Conservation (phyloP, 2,888 invertebrate genomes). For the Eurytoma adleriae region DNA sequence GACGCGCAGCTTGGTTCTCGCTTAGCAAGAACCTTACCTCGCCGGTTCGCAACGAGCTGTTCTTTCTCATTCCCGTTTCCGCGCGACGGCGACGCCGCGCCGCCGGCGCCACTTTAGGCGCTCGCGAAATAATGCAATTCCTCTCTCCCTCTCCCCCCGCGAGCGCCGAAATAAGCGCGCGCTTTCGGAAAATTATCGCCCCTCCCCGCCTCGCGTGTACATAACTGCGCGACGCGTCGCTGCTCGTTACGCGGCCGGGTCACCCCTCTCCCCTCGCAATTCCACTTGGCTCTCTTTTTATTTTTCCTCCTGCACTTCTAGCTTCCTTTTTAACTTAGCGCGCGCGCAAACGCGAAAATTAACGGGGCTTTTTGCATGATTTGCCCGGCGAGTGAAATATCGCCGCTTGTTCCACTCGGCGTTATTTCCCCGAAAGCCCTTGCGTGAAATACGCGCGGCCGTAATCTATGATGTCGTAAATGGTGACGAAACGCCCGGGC, state of each 20-base stretch:
- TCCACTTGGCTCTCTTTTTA: background rate
- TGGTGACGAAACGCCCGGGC: slow-evolving; percentile 40
- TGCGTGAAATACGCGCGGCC: slow-evolving; percentile 38
- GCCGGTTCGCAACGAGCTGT: slow-evolving; percentile 20
- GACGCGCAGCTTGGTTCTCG: no score
- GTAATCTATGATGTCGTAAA: slow-evolving; percentile 49
- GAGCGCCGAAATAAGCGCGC: slow-evolving; percentile 24
- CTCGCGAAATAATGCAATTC: slow-evolving; percentile 60
- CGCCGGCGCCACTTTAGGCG: slow-evolving; percentile 51
- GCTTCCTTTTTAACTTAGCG: slow-evolving; percentile 35
- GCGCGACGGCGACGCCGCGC: slow-evolving; percentile 8
- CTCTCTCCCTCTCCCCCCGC: slow-evolving; percentile 27
- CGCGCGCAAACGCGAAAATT: slow-evolving; percentile 38
- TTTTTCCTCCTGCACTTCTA: slow-evolving; percentile 21
- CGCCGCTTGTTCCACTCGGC: slow-evolving; percentile 8
- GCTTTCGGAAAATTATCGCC: slow-evolving; percentile 64
- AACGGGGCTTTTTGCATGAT: slow-evolving; percentile 55
- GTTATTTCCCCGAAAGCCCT: slow-evolving; percentile 16
- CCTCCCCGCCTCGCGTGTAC: slow-evolving; percentile 9
- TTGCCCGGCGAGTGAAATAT: slow-evolving; percentile 47
- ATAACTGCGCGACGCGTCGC: background rate
- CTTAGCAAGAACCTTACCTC: background rate
- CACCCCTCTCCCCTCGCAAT: slow-evolving; percentile 23
- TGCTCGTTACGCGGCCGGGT: slow-evolving; percentile 22
- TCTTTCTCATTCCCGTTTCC: slow-evolving; percentile 37